These are phyloP conservation scores for Acanthornis magna DNA, from an alignment of 2,797 vertebrate genomes.

Conservation along the genomic window DNA sequence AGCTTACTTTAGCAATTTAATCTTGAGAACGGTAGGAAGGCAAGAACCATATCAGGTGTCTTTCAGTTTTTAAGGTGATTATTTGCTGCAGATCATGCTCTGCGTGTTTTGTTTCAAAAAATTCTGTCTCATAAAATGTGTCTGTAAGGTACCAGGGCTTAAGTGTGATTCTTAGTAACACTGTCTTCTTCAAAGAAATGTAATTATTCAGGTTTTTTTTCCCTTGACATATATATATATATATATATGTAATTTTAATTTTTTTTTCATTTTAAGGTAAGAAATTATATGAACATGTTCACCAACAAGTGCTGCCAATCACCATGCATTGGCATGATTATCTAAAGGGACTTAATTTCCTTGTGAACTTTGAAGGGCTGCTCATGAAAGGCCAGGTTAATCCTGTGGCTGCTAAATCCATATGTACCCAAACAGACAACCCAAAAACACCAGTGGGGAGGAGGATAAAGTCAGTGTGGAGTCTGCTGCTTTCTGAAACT, in stretches of 20 bases:
- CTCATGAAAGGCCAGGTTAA: not conserved
- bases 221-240: accelerated
- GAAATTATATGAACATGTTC: not conserved
- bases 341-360: not conserved
- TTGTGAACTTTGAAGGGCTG: not conserved
- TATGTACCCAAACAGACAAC: not conserved
- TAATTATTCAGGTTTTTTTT: not conserved
- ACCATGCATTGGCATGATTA: accelerated
- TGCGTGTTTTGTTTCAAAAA: not conserved
- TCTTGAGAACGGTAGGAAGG: not conserved
- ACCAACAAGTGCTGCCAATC: accelerated
- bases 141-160: not conserved
- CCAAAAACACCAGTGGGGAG: not conserved
- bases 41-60: not conserved
- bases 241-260: not conserved
- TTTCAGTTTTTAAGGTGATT: not conserved
- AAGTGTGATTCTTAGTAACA: not conserved
- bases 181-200: not conserved
- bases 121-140: not conserved
- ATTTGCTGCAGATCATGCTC: not conserved
- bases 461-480: not conserved
- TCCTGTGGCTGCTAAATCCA: not conserved
- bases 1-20: not conserved
- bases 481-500: not conserved
- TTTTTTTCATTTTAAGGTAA: not conserved